phyloP scores from a whole-genome alignment of 2,888 invertebrate species.

The Axea sp. region DNA sequence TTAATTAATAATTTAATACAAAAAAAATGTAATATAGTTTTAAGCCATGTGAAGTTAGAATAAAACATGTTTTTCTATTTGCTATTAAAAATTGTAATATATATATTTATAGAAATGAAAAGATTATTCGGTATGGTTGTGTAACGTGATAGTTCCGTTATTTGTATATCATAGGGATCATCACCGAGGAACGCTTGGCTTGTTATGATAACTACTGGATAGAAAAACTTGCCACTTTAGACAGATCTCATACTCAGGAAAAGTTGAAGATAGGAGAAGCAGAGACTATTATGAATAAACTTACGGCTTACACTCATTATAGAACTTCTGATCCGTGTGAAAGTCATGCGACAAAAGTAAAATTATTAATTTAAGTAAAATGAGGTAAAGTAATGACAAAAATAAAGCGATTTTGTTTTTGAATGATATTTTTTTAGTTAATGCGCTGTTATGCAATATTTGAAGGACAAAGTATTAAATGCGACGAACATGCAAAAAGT shows the following conservation, averaged over 20 bases:
- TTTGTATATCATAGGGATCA: constrained; percentile 55
- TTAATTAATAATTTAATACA: no score
- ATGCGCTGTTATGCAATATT: constrained; percentile 61
- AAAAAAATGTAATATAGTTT: no score
- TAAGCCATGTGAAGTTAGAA: no score
- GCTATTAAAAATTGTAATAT: no score
- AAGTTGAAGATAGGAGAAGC: constrained; percentile 66
- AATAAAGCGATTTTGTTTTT: no score
- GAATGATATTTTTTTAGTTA: constrained; percentile 59
- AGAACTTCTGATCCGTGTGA: constrained; percentile 56
- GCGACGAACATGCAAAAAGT: constrained; percentile 60
- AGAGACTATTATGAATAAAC: constrained; percentile 58
- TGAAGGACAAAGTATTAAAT: constrained; percentile 61
- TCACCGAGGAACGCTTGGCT: constrained; percentile 62
- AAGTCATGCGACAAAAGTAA: constrained; percentile 56
- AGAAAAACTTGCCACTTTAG: constrained; percentile 67
- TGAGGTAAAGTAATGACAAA: no score
- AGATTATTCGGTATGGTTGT: no score
- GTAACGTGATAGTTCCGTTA: constrained; percentile 47
- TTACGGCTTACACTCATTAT: constrained; percentile 53
- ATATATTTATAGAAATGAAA: no score
- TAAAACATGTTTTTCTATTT: no score
- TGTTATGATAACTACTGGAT: constrained; percentile 70
- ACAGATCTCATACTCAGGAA: constrained; percentile 66
- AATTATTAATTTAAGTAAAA: neutral